Evolutionary conservation across 2,113 vertebrate species (phyloP), one percentile per base, ranked within the genome.

Genomic region (Toxotes jaculatrix): DNA sequence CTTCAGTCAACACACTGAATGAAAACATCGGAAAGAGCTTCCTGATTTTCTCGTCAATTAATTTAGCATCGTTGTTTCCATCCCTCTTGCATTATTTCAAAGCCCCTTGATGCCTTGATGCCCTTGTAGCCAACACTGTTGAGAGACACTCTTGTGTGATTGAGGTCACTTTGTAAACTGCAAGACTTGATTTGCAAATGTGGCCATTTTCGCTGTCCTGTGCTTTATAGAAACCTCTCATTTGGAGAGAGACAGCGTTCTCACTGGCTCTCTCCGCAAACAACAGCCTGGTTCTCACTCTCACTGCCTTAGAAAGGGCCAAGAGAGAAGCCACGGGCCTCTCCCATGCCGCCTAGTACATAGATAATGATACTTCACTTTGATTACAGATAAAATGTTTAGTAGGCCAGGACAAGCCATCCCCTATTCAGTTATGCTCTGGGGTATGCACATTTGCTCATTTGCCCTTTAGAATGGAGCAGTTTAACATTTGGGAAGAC

Each of bases 181-280:
- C 68, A 71, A 42, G 67, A 80, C 79, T 85, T 56, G 59, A 84
- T 76, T 45, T 72, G 49, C 47, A 64, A 76, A 80, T 81, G 78
- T 78, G 80, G 68, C 47, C 65, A 36, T 85, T 79, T 43, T 75
- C 12, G 1, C 69, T 74, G 78, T 83, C 72, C 71, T 79, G 66
- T 68, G 66, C 64, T 88, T 82, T 84, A 63, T 40, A 79, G 81
- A 88, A 93, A 89, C 92, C 91, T 90, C 66, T 93, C 84, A 93
- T 94, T 94, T 91, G 57, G 70, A 38, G 60, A 87, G 66, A 89
- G 62, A 78, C 62, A 31, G 42, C n/a, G 3, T 87, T 92, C 82
- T 87, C 85, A 71, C 66, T 79, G 82, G 38, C 76, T 73, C 61
- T 79, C 63, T 67, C 66, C n/a, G 5, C 68, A 91, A 83, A 84